Evolutionary conservation across 2,113 vertebrate species (phyloP).

Genomic region (Manacus vitellinus): DNA sequence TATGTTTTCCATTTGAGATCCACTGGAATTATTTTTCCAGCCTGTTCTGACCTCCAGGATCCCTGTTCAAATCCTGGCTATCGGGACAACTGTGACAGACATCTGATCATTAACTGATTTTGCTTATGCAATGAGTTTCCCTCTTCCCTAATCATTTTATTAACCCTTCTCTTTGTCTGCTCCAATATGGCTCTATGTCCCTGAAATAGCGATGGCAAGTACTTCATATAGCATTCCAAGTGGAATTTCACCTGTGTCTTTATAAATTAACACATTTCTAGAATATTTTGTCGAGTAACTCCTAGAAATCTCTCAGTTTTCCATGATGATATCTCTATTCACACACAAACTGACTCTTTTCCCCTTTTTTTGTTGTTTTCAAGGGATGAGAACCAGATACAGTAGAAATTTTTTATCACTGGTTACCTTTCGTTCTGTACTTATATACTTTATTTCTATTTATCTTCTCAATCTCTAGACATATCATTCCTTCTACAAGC

Average conservation of each 20-base stretch:
- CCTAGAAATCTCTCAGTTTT: neutral
- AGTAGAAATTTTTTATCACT: neutral
- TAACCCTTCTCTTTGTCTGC: neutral
- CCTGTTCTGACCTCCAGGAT: neutral
- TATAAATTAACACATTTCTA: neutral
- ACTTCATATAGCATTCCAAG: neutral
- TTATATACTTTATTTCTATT: neutral
- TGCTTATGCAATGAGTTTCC: neutral
- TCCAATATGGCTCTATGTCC: neutral
- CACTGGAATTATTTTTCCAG: neutral
- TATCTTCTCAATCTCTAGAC: neutral
- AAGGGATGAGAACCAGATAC: neutral
- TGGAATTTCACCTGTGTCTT: neutral
- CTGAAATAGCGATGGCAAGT: neutral
- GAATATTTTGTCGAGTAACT: neutral
- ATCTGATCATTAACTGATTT: neutral
- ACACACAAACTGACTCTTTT: neutral
- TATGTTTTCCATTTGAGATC: neutral
- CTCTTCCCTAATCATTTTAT: accelerated
- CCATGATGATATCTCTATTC: neutral
- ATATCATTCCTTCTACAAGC: neutral
- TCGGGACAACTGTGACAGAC: neutral
- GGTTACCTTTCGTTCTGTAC: neutral
- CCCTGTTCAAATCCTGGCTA: neutral
- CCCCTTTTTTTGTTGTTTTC: neutral